Evolutionary conservation across 2,113 vertebrate genomes (phyloP).

Genomic region (Etheostoma spectabile): DNA sequence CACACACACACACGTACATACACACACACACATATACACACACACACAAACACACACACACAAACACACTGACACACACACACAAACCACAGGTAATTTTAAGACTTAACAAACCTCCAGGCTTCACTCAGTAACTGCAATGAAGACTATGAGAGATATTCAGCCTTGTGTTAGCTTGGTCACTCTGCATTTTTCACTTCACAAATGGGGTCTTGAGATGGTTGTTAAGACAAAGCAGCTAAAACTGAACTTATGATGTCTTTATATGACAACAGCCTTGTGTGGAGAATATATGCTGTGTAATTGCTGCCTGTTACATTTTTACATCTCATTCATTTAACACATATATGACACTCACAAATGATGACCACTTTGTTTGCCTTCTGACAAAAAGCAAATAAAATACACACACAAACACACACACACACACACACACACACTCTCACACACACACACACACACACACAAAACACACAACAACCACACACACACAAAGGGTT

Average conservation of each 20-base stretch:
- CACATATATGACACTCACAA: not conserved
- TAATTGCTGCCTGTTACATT: no score
- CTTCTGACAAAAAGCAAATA: constrained; percentile 16
- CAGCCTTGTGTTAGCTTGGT: not conserved
- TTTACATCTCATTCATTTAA: not conserved
- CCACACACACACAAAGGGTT: constrained; percentile 38
- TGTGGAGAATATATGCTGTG: not conserved
- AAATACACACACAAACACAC: constrained; percentile 13
- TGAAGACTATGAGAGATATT: not conserved
- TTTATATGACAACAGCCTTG: not conserved
- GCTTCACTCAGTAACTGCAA: not conserved
- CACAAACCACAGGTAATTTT: not conserved
- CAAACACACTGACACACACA: no score
- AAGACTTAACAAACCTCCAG: not conserved
- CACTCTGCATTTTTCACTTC: not conserved
- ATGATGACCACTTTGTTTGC: constrained; percentile 11
- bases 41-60: not conserved
- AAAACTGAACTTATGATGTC: not conserved
- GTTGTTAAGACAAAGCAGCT: not conserved
- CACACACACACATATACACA: not conserved
- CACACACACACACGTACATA: constrained; percentile 1
- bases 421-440: constrained; percentile 20
- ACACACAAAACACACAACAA: constrained; percentile 19
- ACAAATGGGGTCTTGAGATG: not conserved
- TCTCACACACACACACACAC: constrained; percentile 4